Conservation (phyloP, 2,888 invertebrate species). For the Candidula unifasciata region DNA sequence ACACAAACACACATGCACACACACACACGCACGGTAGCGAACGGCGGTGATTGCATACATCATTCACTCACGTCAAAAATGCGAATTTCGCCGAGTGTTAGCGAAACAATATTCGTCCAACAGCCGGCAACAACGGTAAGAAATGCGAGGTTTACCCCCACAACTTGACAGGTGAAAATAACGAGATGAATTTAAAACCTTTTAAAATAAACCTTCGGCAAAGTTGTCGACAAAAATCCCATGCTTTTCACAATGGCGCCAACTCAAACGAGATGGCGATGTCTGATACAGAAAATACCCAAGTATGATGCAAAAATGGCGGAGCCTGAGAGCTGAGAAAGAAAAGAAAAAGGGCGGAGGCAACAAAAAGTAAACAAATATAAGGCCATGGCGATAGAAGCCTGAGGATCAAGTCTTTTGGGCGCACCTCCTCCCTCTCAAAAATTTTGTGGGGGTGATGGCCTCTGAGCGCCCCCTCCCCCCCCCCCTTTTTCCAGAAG, state of each 20-base stretch:
- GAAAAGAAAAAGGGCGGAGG: too few relatives aligned
- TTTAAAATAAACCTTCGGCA: slow-evolving; percentile 30
- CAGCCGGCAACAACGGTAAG: neutral
- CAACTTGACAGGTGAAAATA: slow-evolving; percentile 30
- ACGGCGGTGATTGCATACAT: too few relatives aligned
- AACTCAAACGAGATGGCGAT: slow-evolving; percentile 23
- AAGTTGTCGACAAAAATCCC: slow-evolving; percentile 27
- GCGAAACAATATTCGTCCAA: too few relatives aligned
- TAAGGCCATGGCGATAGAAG: too few relatives aligned
- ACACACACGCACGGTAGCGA: neutral
- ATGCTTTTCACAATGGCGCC: slow-evolving; percentile 34
- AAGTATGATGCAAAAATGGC: neutral
- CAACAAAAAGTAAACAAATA: too few relatives aligned
- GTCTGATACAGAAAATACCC: slow-evolving; percentile 1
- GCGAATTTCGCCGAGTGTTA: too few relatives aligned
- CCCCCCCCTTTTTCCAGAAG: too few relatives aligned
- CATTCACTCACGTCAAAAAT: too few relatives aligned
- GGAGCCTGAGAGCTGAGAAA: neutral
- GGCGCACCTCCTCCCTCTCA: too few relatives aligned
- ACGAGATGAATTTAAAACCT: slow-evolving; percentile 37
- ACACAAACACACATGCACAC: slow-evolving; percentile 13
- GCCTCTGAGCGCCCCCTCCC: too few relatives aligned
- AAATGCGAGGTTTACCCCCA: neutral
- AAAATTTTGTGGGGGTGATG: too few relatives aligned
- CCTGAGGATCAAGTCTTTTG: too few relatives aligned